These are phyloP conservation scores for Spatulosminthurus flaviceps DNA, from an alignment of 2,888 invertebrate species.

Conservation along the genomic window DNA sequence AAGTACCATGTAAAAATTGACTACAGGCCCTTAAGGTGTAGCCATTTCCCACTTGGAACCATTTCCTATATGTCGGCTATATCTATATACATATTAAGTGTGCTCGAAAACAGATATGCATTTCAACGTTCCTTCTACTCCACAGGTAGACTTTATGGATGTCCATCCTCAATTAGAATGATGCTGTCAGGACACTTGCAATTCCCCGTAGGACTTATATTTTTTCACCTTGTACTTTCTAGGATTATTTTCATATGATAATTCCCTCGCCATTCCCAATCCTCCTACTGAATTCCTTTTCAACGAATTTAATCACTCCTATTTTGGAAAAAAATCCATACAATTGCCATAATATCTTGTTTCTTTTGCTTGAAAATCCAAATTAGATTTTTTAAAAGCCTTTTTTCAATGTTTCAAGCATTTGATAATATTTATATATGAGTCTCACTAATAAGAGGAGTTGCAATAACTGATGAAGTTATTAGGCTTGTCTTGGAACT, in stretches of 20 bases:
- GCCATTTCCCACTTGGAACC: neutral
- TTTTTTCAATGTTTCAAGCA: no score
- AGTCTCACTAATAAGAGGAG: no score
- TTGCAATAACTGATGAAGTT: no score
- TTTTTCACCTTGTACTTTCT: neutral
- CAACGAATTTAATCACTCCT: neutral
- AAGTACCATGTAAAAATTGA: neutral
- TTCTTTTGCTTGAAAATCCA: no score
- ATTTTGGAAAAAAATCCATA: neutral
- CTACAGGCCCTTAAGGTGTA: neutral
- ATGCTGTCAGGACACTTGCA: constrained; percentile 55
- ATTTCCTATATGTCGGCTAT: no score
- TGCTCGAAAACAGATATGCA: no score
- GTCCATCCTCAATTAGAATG: constrained; percentile 60
- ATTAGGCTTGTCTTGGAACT: no score
- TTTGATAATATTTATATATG: no score
- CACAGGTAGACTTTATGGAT: constrained; percentile 51
- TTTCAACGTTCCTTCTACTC: neutral
- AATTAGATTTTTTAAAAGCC: no score
- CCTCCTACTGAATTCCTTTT: neutral
- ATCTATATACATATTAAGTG: no score
- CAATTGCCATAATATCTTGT: no score
- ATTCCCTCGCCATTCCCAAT: neutral
- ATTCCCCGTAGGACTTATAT: constrained; percentile 50
- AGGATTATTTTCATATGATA: neutral